Conservation (phyloP, 2,797 vertebrate species). For the Sebastes taczanowskii region DNA sequence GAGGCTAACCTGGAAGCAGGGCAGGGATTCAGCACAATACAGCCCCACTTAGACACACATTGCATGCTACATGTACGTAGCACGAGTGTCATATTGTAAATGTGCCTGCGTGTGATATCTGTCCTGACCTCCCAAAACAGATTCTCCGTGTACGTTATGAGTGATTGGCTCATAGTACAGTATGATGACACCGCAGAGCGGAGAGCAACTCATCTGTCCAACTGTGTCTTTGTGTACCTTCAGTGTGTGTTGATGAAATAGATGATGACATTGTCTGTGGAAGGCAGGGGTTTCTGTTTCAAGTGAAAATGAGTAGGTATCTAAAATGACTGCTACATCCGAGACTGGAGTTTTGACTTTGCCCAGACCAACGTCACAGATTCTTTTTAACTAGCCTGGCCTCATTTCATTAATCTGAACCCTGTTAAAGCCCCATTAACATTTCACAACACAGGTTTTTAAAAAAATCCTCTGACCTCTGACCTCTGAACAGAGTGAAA, state of each 20-base stretch:
- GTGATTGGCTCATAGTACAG: conserved; percentile 40
- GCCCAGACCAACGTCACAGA: neutral
- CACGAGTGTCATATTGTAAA: conserved; percentile 74
- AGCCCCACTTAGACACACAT: conserved; percentile 28
- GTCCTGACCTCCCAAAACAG: conserved; percentile 43
- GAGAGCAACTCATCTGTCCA: conserved; percentile 53
- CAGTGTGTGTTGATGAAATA: conserved; percentile 35
- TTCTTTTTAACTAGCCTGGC: neutral
- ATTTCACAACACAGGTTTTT: neutral
- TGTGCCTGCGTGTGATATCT: conserved; percentile 77
- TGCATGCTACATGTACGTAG: conserved; percentile 85
- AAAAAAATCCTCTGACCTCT: neutral
- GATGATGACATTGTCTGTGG: neutral
- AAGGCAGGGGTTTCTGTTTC: neutral
- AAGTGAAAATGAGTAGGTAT: neutral
- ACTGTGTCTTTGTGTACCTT: conserved; percentile 59
- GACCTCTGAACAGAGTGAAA: too few species aligned
- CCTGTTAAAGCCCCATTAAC: neutral
- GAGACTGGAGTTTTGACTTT: neutral
- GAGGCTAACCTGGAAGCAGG: conserved; percentile 47
- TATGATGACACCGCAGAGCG: conserved; percentile 22
- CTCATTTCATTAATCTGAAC: neutral
- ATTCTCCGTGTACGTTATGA: conserved; percentile 10
- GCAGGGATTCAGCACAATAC: conserved; percentile 11
- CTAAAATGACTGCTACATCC: neutral